Conservation (phyloP, 2,888 invertebrate genomes). For the Drosophila eohydei region DNA sequence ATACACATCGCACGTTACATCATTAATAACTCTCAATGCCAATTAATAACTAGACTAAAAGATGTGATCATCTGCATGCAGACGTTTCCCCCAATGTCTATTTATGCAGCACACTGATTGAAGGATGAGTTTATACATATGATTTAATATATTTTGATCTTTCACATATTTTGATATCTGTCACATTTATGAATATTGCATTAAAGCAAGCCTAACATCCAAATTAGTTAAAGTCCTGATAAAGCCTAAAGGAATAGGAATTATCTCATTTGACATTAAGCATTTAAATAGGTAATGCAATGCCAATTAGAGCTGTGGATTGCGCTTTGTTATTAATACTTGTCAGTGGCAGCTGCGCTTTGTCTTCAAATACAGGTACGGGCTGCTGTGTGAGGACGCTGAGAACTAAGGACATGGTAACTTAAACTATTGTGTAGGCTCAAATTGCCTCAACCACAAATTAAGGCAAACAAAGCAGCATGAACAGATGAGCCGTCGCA, state of each 20-base stretch:
- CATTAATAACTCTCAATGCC: slow-evolving; percentile 16
- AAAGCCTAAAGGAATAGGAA: slow-evolving; percentile 4
- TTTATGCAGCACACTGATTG: not conserved
- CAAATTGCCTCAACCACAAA: slow-evolving; percentile 63
- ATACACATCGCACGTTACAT: slow-evolving; percentile 4
- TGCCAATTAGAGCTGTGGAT: not conserved
- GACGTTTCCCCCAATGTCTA: not conserved
- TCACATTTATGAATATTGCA: no score
- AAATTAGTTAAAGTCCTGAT: not conserved
- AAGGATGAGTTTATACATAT: not conserved
- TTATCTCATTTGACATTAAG: slow-evolving; percentile 30
- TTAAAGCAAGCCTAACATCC: no score
- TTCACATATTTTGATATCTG: no score
- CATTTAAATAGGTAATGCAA: slow-evolving; percentile 62
- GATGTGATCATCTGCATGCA: not conserved
- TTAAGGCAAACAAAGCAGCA: slow-evolving; percentile 64
- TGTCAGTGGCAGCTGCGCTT: slow-evolving; percentile 62
- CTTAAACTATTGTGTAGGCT: slow-evolving; percentile 39
- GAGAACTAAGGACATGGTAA: slow-evolving; percentile 35
- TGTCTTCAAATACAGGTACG: slow-evolving; percentile 33
- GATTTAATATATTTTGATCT: no score
- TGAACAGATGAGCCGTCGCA: slow-evolving; percentile 1
- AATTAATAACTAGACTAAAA: not conserved
- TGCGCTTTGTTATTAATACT: slow-evolving; percentile 60
- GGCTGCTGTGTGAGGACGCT: slow-evolving; percentile 15